Evolutionary conservation across 1,140 invertebrate species (phyloP), one percentile per base, ranked within the genome.

Genomic region (Apis dorsata): DNA sequence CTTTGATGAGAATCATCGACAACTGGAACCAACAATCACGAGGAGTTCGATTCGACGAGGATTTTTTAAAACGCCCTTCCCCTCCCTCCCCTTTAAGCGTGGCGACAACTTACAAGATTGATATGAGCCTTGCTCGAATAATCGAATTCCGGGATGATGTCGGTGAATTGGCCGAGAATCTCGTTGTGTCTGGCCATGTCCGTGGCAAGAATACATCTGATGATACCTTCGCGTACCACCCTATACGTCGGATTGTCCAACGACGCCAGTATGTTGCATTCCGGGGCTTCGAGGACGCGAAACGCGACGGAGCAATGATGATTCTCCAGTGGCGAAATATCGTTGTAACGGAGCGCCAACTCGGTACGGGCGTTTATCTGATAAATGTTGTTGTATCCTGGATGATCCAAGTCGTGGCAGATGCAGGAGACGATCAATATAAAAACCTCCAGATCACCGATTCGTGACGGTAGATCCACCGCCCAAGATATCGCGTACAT

Each of bases 321-420:
- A 93, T 98, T 98, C 91, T 98, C 97, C 87, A 98, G 93, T 1
- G 97, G 97, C 66, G 97, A 98, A 85, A 98, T 97, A 93, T 98
- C 97, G 92, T 98, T 98, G 93, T 98, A 98, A 60, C 97, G 95
- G 72, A 98, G 94, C 13, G 97, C 97, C 85, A 98, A 92, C 90
- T 98, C 97, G 12, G 97, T 98, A 83, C 96, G 95, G 44, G 97
- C 97, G 92, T 98, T 98, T 87, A 98, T 97, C 94, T 98, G 97
- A 93, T 98, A 98, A 83, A 97, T 97, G 89, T 98, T 98, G 93
- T 98, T 98, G 91, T 97, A 97, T 53, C 98, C 98, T 10, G 98
- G 98, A 95, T 99, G 98, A 92, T 98, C 98, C 49, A 98, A 94
- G 93, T 99, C 98, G 92, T 99, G 98, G 90, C 97, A 98, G 62